Evolutionary conservation across 2,113 vertebrate genomes (phyloP).

Genomic region (Chionis minor): DNA sequence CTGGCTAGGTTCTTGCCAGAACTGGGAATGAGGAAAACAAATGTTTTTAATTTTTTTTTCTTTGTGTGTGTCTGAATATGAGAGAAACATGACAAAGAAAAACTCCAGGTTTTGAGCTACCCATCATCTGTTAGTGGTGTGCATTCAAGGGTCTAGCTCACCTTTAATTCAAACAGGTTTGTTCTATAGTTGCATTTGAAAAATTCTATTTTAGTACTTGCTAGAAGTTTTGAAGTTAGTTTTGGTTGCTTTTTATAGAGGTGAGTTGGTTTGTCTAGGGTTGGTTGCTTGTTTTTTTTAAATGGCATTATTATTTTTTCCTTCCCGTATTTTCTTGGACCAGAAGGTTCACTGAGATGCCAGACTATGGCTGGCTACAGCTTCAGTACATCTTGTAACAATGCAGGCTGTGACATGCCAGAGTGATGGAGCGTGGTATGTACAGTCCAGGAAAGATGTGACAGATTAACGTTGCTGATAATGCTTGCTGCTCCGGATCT

Average conservation of each 20-base stretch:
- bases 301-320: slow-evolving; percentile 17
- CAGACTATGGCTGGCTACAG: slow-evolving; percentile 47
- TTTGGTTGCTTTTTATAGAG: slow-evolving; percentile 5
- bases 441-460: slow-evolving; percentile 45
- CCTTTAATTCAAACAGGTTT: not conserved
- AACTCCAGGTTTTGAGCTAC: not conserved
- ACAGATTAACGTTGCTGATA: slow-evolving; percentile 50
- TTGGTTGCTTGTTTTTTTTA: not conserved
- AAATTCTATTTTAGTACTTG: not conserved
- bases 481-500: not conserved
- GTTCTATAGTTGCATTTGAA: not conserved
- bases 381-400: slow-evolving; percentile 53
- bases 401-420: slow-evolving; percentile 55
- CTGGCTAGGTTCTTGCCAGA: not conserved
- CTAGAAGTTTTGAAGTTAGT: not conserved
- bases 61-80: not conserved
- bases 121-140: not conserved
- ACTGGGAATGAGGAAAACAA: not conserved
- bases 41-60: not conserved
- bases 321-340: slow-evolving; percentile 58
- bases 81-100: not conserved
- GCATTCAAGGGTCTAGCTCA: not conserved
- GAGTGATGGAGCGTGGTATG: slow-evolving; percentile 30
- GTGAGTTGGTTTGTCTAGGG: not conserved
- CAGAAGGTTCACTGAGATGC: slow-evolving; percentile 37